phyloP scores from a whole-genome alignment of 2,888 invertebrate species.

The Ametastegia equiseti region DNA sequence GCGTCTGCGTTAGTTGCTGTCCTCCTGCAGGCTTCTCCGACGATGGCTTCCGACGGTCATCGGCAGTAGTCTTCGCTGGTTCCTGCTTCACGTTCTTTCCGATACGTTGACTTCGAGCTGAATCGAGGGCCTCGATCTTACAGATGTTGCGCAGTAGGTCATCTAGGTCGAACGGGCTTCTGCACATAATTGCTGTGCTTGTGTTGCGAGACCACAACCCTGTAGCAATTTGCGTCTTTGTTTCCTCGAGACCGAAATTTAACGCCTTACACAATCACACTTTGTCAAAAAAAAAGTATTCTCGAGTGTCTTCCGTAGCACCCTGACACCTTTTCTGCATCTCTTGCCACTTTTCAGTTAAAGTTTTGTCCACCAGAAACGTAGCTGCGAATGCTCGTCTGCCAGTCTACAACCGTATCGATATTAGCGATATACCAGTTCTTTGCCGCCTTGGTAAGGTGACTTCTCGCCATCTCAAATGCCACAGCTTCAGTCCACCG shows the following conservation, averaged over 20 bases:
- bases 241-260: slow-evolving; percentile 34
- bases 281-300: slow-evolving; percentile 54
- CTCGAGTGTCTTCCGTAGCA: slow-evolving; percentile 42
- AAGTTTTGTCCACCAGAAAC: slow-evolving; percentile 48
- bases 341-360: slow-evolving; percentile 50
- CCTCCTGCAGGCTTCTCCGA: background rate
- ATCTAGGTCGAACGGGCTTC: slow-evolving; percentile 37
- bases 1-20: background rate
- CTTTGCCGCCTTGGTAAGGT: slow-evolving; percentile 47
- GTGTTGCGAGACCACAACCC: slow-evolving; percentile 48
- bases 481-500: slow-evolving; percentile 52
- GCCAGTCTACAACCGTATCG: slow-evolving; percentile 49
- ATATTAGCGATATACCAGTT: slow-evolving; percentile 49
- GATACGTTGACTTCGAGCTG: background rate
- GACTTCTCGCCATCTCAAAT: slow-evolving; percentile 53
- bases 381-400: slow-evolving; percentile 37
- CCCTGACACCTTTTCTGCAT: slow-evolving; percentile 49
- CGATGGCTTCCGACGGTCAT: background rate
- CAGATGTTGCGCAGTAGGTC: slow-evolving; percentile 47
- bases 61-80: background rate
- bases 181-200: slow-evolving; percentile 46
- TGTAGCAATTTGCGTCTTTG: slow-evolving; percentile 49
- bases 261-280: slow-evolving; percentile 50
- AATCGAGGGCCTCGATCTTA: slow-evolving; percentile 22
- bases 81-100: background rate